Evolutionary conservation across 2,113 vertebrate species (phyloP).

Genomic region (Prionailurus bengalensis): DNA sequence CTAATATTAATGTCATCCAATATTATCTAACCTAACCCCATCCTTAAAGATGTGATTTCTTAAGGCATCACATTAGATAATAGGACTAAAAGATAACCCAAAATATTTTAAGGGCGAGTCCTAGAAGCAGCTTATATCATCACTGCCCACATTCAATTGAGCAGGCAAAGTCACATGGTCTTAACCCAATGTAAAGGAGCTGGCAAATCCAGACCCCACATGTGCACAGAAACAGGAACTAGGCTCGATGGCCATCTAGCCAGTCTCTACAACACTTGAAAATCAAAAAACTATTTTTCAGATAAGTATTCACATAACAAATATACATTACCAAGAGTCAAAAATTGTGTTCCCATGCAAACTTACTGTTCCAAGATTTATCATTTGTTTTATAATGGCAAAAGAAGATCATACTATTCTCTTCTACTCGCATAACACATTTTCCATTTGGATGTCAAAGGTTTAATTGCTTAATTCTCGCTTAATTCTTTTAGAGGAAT

Average conservation of each 20-base stretch:
- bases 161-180: neutral
- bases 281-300: neutral
- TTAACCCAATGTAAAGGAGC: neutral
- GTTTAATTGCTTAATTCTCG: neutral
- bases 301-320: neutral
- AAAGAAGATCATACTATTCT: neutral
- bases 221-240: neutral
- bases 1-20: neutral
- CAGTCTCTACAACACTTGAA: neutral
- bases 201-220: neutral
- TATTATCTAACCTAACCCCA: neutral
- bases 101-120: neutral
- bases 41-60: neutral
- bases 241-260: neutral
- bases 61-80: neutral
- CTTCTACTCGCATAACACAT: neutral
- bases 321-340: neutral
- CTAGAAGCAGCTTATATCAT: neutral
- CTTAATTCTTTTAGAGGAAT: slow-evolving; percentile 45
- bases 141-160: neutral
- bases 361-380: neutral
- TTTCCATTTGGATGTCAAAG: neutral
- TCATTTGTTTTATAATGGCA: neutral
- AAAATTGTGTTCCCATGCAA: neutral
- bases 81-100: neutral